Conservation (phyloP, 2,888 invertebrate species). For the Diarsia mendica region DNA sequence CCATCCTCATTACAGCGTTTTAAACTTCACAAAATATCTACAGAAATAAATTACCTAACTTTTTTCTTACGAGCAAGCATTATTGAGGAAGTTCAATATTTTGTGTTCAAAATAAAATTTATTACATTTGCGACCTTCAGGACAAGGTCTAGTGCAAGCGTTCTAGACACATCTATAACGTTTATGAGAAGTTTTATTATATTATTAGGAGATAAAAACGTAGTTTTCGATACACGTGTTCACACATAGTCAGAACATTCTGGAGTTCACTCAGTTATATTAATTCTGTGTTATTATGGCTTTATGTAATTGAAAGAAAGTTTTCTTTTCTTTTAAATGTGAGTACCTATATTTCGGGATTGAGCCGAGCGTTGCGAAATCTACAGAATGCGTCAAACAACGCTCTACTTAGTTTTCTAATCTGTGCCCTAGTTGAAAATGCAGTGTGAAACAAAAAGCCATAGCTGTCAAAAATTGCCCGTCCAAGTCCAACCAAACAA, state of each 20-base stretch:
- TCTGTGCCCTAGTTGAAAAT: background rate
- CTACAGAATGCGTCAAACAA: background rate
- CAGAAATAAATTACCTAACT: constrained; percentile 15
- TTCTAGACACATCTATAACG: constrained; percentile 17
- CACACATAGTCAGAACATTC: background rate
- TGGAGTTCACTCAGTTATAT: background rate
- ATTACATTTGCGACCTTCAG: constrained; percentile 46
- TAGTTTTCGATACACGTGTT: background rate
- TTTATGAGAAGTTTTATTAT: background rate
- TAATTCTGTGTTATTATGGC: background rate
- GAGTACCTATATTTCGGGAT: background rate
- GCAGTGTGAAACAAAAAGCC: background rate
- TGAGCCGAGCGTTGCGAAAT: background rate
- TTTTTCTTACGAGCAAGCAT: constrained; percentile 4
- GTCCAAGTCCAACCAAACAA: background rate
- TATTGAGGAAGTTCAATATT: constrained; percentile 23
- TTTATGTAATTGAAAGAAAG: too few relatives aligned
- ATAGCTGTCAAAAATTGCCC: background rate
- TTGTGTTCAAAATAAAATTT: constrained; percentile 40
- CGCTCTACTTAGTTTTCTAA: background rate
- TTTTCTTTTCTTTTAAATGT: too few relatives aligned
- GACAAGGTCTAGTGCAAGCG: constrained; percentile 49
- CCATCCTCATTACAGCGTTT: background rate
- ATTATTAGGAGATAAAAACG: background rate
- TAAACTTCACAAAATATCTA: background rate